A percentile compares a stretch with the other conserved stretches of the same genome.
Evolutionary conservation across 2,113 vertebrate species (phyloP).

Genomic region (Tragelaphus strepsiceros): DNA sequence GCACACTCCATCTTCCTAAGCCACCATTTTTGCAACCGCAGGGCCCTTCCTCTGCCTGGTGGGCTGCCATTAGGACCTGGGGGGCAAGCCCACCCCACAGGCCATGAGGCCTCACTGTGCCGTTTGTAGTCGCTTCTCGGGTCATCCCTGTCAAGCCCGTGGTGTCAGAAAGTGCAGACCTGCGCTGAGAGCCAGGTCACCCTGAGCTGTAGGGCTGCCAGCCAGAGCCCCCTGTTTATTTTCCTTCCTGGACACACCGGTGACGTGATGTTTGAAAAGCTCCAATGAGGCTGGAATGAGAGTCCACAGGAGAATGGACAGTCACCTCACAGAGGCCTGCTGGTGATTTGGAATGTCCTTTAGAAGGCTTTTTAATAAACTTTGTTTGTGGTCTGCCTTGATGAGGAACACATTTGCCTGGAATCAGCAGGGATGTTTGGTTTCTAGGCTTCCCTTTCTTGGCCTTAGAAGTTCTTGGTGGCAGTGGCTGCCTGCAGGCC

Average conservation of each 20-base stretch:
- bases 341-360: constrained; percentile 83
- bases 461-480: constrained; percentile 93
- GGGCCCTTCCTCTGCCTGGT: constrained; percentile 53
- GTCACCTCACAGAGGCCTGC: constrained; percentile 81
- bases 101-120: neutral
- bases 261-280: constrained; percentile 80
- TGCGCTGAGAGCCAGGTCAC: constrained; percentile 77
- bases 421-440: constrained; percentile 89
- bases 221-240: constrained; percentile 81
- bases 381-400: constrained; percentile 95
- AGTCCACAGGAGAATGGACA: constrained; percentile 73
- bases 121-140: constrained; percentile 51
- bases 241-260: constrained; percentile 81
- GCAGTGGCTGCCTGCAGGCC: constrained; percentile 84
- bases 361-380: constrained; percentile 93
- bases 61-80: constrained; percentile 26
- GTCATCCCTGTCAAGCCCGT: constrained; percentile 65
- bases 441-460: constrained; percentile 90
- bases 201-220: constrained; percentile 74
- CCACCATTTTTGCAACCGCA: neutral
- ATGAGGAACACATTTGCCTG: constrained; percentile 97
- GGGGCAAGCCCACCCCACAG: neutral
- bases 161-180: constrained; percentile 75
- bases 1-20: neutral
- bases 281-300: constrained; percentile 77